Conservation (phyloP, 1,140 invertebrate genomes). For the Nasonia longicornis region DNA sequence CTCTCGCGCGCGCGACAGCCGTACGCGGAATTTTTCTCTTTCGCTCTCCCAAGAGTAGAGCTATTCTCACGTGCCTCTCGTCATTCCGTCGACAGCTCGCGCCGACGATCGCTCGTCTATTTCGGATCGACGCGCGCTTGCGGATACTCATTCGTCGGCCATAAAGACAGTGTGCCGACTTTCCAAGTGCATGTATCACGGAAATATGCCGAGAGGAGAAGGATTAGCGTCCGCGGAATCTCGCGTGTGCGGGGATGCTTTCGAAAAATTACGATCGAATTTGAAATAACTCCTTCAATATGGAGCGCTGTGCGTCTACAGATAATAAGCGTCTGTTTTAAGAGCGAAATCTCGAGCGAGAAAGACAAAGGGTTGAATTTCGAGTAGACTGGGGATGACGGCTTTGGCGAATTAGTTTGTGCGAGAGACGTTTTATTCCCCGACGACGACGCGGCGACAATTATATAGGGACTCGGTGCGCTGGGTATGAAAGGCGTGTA, state of each 20-base stretch:
- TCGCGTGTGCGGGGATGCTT: neutral
- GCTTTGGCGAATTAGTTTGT: neutral
- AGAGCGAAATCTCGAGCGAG: too few species aligned
- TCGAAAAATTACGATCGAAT: neutral
- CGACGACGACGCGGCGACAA: neutral
- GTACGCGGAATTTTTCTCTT: neutral
- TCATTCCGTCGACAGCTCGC: neutral
- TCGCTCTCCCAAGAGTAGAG: neutral
- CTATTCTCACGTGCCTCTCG: neutral
- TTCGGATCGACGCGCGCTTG: neutral
- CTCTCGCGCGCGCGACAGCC: neutral
- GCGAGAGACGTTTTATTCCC: neutral
- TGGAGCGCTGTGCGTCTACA: too few species aligned
- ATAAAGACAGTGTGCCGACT: too few species aligned
- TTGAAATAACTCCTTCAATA: neutral
- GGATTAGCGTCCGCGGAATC: neutral
- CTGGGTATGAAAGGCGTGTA: neutral
- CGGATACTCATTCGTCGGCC: too few species aligned
- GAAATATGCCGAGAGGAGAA: too few species aligned
- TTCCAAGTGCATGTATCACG: too few species aligned
- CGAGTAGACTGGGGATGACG: neutral
- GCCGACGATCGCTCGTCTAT: constrained; percentile 1
- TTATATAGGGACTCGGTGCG: too few species aligned
- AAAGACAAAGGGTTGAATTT: neutral
- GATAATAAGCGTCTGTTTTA: too few species aligned